Conservation (phyloP, 53 echinoderm and acorn worm genomes). For the Henricia sp. region DNA sequence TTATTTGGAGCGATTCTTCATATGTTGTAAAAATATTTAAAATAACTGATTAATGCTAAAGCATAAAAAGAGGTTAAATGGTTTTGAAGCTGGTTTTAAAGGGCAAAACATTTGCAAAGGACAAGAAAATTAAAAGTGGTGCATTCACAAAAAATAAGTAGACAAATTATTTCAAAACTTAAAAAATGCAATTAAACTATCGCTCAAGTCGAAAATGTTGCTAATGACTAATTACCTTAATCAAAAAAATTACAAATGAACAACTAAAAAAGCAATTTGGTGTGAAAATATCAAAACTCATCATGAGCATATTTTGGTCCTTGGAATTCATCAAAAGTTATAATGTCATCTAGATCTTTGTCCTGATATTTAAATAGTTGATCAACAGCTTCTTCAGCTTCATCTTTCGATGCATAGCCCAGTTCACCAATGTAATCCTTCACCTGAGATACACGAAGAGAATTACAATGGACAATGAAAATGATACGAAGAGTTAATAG, state of each 20-base stretch:
- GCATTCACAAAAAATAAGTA: not conserved
- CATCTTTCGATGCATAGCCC: slow-evolving; percentile 3
- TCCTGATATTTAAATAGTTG: slow-evolving; percentile 49
- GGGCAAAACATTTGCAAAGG: not conserved
- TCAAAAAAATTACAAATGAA: not conserved
- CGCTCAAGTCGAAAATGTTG: no score
- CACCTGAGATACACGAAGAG: not conserved
- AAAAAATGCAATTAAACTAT: no score
- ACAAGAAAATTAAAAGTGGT: not conserved
- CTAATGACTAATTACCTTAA: no score
- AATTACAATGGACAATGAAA: no score
- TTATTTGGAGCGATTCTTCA: no score
- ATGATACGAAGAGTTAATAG: no score
- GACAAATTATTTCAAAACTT: not conserved
- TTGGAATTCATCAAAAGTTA: slow-evolving; percentile 52
- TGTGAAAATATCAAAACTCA: slow-evolving; percentile 48
- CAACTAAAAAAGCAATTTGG: not conserved
- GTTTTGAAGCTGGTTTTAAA: not conserved
- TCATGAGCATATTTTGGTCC: slow-evolving; percentile 65
- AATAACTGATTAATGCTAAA: not conserved
- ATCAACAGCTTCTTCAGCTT: slow-evolving; percentile 2
- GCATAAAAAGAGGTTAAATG: not conserved
- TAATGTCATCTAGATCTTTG: slow-evolving; percentile 26
- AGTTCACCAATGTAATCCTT: not conserved
- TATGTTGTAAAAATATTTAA: no score